Evolutionary conservation across 2,888 invertebrate genomes (phyloP), one percentile per base, ranked within the genome.

Genomic region (Lepetodrilus schrolli): DNA sequence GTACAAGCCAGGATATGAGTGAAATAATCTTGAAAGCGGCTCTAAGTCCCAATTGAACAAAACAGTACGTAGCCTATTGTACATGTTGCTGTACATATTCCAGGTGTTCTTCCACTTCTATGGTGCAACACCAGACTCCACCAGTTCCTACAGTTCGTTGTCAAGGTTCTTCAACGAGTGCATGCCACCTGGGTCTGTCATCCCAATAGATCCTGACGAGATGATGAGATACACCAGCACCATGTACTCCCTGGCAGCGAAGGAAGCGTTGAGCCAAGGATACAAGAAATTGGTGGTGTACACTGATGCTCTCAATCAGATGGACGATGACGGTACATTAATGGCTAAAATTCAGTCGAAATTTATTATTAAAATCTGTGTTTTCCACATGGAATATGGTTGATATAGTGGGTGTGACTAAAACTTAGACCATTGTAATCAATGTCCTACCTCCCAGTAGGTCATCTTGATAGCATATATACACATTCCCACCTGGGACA

Each of bases 61-160:
- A n/a, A n/a, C n/a, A n/a, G n/a, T n/a, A n/a, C n/a, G n/a, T n/a
- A n/a, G n/a, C n/a, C n/a, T n/a, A n/a, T n/a, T n/a, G n/a, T n/a
- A n/a, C n/a, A n/a, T n/a, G n/a, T n/a, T n/a, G n/a, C n/a, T n/a
- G n/a, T n/a, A n/a, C n/a, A n/a, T n/a, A n/a, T 58, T 43, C 13
- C 69, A 83, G 83, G 78, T 80, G 13, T 80, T 83, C 51, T 83
- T 79, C 65, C 83, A 83, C 50, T 83, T 83, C 66, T 75, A 81
- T 37, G 83, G 83, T 5, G 82, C 81, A 7, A 82, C 81, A 0
- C 81, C 82, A 0, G 80, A 80, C 50, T 83, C 83, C 0, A 82
- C 82, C 10, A 77, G 80, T 49, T 49, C 75, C n/a, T 79, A 74
- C 79, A 73, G 76, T 10, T 69, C 82, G 34, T 58, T 83, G 36